Evolutionary conservation across 2,113 vertebrate species (phyloP).

Genomic region (human (Homo sapiens)): GRCh38 chr16:20998501-20999000

Average conservation of each 20-base stretch:
- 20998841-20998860: background rate
- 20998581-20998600: background rate
- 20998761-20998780: background rate
- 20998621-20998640: background rate
- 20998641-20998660: background rate
- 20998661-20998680: background rate
- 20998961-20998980: background rate
- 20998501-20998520: no score
- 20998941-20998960: background rate
- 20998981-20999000: no score
- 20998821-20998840: background rate
- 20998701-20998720: no score
- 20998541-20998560: no score
- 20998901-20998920: background rate
- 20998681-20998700: background rate
- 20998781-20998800: background rate
- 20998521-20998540: no score
- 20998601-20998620: background rate
- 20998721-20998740: no score
- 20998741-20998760: no score
- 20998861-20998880: background rate
- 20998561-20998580: background rate
- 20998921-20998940: background rate
- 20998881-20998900: background rate
- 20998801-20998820: background rate